Conservation (phyloP, 1,140 invertebrate species). For the Anadara kagoshimensis region DNA sequence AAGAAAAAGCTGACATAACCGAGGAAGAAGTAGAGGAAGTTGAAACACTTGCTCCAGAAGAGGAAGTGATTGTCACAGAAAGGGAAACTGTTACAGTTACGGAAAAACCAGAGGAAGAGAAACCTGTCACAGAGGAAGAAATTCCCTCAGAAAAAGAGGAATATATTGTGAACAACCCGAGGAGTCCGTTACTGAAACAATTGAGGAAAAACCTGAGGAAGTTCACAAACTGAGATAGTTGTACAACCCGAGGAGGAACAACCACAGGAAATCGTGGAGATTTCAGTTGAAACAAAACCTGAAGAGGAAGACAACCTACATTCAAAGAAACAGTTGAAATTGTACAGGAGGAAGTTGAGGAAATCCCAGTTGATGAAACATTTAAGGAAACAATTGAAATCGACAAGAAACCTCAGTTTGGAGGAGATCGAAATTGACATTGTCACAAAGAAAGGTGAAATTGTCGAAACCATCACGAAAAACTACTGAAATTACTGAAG, state of each 20-base stretch:
- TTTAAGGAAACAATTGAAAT: constrained; percentile 1
- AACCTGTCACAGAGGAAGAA: background rate
- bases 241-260: constrained; percentile 13
- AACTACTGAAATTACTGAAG: constrained; percentile 10
- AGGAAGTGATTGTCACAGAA: no score
- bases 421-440: constrained; percentile 14
- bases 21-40: no score
- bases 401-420: constrained; percentile 1
- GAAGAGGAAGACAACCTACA: constrained; percentile 20
- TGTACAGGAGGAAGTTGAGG: background rate
- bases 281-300: constrained; percentile 6
- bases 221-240: constrained; percentile 7
- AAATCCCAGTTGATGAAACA: constrained; percentile 7
- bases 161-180: no score
- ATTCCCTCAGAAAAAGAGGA: no score
- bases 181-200: constrained; percentile 10
- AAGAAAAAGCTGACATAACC: no score
- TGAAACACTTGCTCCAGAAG: no score
- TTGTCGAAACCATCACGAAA: background rate
- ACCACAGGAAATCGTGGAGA: constrained; percentile 17
- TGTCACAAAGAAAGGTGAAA: background rate
- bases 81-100: no score
- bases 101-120: no score
- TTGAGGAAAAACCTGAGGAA: constrained; percentile 10
- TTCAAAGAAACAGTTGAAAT: background rate